Percentiles rank a stretch among this genome's conserved stretches.
phyloP scores from a whole-genome alignment of 1,140 invertebrate genomes.

The Lutraria rhynchaena region DNA sequence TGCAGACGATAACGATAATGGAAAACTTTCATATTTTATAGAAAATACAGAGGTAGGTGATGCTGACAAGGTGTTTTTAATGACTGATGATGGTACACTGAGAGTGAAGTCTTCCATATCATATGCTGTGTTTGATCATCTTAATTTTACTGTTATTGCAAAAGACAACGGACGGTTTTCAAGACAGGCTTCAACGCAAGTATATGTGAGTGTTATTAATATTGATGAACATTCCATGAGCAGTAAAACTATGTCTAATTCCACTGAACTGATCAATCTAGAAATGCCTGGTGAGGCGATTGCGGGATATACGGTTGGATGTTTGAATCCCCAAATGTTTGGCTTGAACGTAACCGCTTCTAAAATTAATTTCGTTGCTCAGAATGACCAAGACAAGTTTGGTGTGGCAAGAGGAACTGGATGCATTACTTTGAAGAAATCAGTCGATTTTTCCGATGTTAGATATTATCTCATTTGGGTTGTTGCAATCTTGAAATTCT shows the following conservation, averaged over 20 bases:
- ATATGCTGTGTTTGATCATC: slow-evolving; percentile 13
- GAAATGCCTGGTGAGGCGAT: slow-evolving; percentile 31
- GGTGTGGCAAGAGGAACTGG: slow-evolving; percentile 21
- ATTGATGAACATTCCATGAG: not conserved
- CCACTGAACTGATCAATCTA: slow-evolving; percentile 31
- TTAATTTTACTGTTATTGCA: slow-evolving; percentile 40
- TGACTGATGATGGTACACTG: slow-evolving; percentile 25
- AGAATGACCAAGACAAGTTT: not conserved
- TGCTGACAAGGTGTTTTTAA: slow-evolving; percentile 16
- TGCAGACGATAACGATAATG: slow-evolving; percentile 26
- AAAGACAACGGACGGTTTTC: slow-evolving; percentile 39
- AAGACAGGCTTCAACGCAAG: slow-evolving; percentile 9
- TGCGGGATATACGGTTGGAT: slow-evolving; percentile 21
- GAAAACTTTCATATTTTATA: slow-evolving; percentile 31
- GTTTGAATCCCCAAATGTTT: slow-evolving; percentile 46
- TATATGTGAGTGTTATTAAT: slow-evolving; percentile 26
- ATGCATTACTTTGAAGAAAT: slow-evolving; percentile 11
- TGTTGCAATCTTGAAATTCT: slow-evolving; percentile 8
- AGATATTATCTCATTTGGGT: slow-evolving; percentile 18
- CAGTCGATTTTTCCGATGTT: not conserved
- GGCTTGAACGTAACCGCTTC: not conserved
- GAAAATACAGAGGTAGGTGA: not conserved
- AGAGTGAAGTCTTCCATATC: slow-evolving; percentile 15
- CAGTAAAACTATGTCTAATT: not conserved
- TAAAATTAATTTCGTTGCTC: slow-evolving; percentile 9